A percentile compares a stretch with the other conserved stretches of the same genome.
phyloP scores from a whole-genome alignment of 2,113 vertebrate genomes.

The Cynoglossus semilaevis region DNA sequence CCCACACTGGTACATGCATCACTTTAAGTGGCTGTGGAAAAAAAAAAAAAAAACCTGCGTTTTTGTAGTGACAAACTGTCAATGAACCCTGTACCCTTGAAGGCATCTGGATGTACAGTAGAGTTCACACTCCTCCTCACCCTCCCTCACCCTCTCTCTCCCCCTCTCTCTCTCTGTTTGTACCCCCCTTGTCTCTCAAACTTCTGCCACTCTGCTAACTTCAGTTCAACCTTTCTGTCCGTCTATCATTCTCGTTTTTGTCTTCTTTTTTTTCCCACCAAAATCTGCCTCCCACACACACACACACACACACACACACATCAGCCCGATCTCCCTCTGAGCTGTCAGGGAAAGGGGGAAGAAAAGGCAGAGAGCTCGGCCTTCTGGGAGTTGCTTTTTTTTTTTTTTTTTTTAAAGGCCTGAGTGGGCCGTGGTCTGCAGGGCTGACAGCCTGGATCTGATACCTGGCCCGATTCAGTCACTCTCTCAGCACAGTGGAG shows the following conservation, averaged over 20 bases:
- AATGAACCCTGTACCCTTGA: conserved; percentile 15
- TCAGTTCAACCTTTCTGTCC: conserved; percentile 21
- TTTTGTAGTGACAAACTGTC: conserved; percentile 7
- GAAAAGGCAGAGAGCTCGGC: conserved; percentile 44
- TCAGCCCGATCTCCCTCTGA: conserved; percentile 29
- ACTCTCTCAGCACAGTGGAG: conserved; percentile 47
- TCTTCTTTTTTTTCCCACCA: background rate
- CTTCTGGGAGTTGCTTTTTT: conserved; percentile 64
- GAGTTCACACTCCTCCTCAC: background rate
- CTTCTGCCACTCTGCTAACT: conserved; percentile 1
- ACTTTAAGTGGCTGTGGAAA: background rate
- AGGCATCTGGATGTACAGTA: conserved; percentile 9
- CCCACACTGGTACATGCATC: background rate
- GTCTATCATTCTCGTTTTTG: conserved; percentile 15
- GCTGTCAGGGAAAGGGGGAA: conserved; percentile 57
- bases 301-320: conserved; percentile 4
- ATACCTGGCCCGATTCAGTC: conserved; percentile 77
- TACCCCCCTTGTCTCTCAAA: conserved; percentile 11
- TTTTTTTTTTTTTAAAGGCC: conserved; percentile 47
- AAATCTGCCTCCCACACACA: background rate
- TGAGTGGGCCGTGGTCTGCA: conserved; percentile 58
- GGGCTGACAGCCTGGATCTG: conserved; percentile 64
- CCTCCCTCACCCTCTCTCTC: conserved; percentile 3
- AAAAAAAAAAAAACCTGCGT: background rate
- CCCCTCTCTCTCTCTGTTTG: background rate